Evolutionary conservation across 2,797 vertebrate genomes (phyloP).

Genomic region (Hydrocynus forskahlii): DNA sequence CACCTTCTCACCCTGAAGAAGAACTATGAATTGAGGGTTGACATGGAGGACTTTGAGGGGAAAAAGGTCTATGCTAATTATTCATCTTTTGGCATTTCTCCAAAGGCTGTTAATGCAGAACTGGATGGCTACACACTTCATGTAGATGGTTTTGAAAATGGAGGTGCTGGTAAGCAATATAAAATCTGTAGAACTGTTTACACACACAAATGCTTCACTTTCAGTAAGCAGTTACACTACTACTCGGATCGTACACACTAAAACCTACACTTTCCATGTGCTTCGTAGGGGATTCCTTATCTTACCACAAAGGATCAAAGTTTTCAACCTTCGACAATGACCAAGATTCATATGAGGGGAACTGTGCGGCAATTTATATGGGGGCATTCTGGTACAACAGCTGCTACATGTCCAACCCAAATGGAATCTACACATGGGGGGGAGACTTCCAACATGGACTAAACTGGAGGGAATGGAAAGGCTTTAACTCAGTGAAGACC

Average conservation of each 20-base stretch:
- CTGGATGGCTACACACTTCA: slow-evolving; percentile 61
- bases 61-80: slow-evolving; percentile 52
- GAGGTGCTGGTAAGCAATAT: slow-evolving; percentile 57
- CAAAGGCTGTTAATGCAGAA: slow-evolving; percentile 57
- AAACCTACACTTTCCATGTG: not conserved
- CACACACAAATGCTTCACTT: not conserved
- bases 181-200: not conserved
- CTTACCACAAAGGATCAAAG: slow-evolving; percentile 43
- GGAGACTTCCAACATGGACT: not conserved
- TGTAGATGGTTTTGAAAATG: slow-evolving; percentile 51
- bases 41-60: slow-evolving; percentile 59
- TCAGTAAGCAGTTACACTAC: not conserved
- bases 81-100: slow-evolving; percentile 60
- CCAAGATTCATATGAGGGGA: slow-evolving; percentile 38
- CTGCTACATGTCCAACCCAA: slow-evolving; percentile 51
- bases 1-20: slow-evolving; percentile 55
- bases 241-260: not conserved
- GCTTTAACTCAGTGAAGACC: slow-evolving; percentile 37
- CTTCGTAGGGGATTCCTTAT: slow-evolving; percentile 50
- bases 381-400: slow-evolving; percentile 52
- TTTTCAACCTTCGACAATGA: slow-evolving; percentile 60
- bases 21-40: slow-evolving; percentile 57
- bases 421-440: slow-evolving; percentile 58
- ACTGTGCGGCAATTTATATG: slow-evolving; percentile 32
- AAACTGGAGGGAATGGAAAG: slow-evolving; percentile 52